Percentiles rank a stretch among this genome's conserved stretches.
Evolutionary conservation across 2,888 invertebrate genomes (phyloP).

Genomic region (Aleiodes alternator): DNA sequence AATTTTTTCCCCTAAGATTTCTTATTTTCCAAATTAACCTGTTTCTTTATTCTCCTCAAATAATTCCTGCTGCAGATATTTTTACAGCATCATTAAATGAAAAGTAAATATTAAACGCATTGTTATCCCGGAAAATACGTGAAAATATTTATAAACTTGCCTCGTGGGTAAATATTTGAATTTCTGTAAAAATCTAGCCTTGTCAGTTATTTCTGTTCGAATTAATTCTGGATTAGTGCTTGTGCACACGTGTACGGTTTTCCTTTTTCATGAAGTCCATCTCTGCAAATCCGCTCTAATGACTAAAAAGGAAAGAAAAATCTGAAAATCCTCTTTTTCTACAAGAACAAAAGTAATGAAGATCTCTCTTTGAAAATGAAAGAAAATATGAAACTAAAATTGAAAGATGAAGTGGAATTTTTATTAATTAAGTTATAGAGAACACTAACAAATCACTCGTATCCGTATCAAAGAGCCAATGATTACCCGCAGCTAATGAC

Average conservation of each 20-base stretch:
- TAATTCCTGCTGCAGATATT: not conserved
- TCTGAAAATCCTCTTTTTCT: not conserved
- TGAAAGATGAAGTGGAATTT: not conserved
- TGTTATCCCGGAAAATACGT: not conserved
- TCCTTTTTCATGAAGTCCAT: no score
- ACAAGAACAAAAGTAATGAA: no score
- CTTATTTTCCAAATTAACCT: no score
- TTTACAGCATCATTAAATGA: not conserved
- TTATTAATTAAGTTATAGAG: not conserved
- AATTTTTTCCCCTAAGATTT: no score
- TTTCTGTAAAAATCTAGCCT: not conserved
- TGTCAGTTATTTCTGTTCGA: conserved; percentile 17
- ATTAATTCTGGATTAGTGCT: conserved; percentile 12
- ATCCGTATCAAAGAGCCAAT: conserved; percentile 29
- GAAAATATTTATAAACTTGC: not conserved
- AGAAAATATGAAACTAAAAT: not conserved
- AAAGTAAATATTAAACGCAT: not conserved
- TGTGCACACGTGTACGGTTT: not conserved
- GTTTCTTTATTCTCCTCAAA: not conserved
- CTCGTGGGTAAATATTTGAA: no score
- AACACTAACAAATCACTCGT: not conserved
- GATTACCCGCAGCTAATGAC: conserved; percentile 32
- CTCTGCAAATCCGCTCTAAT: not conserved
- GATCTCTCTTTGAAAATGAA: no score
- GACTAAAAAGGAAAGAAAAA: not conserved